Conservation (phyloP, 1,140 invertebrate species). For the Drosophila parabipectinata region DNA sequence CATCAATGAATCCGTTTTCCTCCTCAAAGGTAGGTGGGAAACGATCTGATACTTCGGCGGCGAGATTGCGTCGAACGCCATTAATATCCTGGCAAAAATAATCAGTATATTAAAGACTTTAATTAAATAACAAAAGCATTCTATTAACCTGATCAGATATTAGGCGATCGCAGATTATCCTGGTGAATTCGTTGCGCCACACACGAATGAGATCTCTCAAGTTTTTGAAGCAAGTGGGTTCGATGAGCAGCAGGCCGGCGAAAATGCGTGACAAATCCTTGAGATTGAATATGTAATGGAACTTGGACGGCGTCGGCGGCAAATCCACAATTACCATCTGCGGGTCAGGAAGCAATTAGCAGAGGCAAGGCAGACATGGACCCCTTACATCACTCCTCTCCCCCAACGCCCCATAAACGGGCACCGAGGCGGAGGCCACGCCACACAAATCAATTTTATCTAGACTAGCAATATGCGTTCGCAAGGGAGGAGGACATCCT, state of each 20-base stretch:
- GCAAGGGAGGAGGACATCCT: slow-evolving; percentile 32
- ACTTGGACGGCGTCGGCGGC: slow-evolving; percentile 95
- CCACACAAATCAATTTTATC: slow-evolving; percentile 83
- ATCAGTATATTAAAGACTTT: neutral
- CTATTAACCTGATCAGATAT: slow-evolving; percentile 85
- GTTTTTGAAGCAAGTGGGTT: slow-evolving; percentile 87
- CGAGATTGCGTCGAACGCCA: slow-evolving; percentile 84
- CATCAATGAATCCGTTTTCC: slow-evolving; percentile 65
- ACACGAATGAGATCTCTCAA: slow-evolving; percentile 90
- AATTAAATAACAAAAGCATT: neutral
- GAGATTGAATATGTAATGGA: slow-evolving; percentile 97
- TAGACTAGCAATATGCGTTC: slow-evolving; percentile 77
- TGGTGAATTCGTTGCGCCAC: slow-evolving; percentile 94
- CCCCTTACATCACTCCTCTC: slow-evolving; percentile 9
- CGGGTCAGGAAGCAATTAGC: slow-evolving; percentile 58
- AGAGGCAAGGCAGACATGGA: slow-evolving; percentile 27
- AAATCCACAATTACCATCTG: slow-evolving; percentile 89
- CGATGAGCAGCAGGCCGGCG: slow-evolving; percentile 91
- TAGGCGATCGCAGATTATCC: slow-evolving; percentile 94
- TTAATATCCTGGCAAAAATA: slow-evolving; percentile 55
- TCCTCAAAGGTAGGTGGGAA: slow-evolving; percentile 84
- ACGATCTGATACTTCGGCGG: slow-evolving; percentile 84
- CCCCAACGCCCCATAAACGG: neutral
- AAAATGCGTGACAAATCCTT: slow-evolving; percentile 93
- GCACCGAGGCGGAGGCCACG: slow-evolving; percentile 3